phyloP scores from a whole-genome alignment of 2,888 invertebrate genomes.

The Spatulosminthurus flaviceps region DNA sequence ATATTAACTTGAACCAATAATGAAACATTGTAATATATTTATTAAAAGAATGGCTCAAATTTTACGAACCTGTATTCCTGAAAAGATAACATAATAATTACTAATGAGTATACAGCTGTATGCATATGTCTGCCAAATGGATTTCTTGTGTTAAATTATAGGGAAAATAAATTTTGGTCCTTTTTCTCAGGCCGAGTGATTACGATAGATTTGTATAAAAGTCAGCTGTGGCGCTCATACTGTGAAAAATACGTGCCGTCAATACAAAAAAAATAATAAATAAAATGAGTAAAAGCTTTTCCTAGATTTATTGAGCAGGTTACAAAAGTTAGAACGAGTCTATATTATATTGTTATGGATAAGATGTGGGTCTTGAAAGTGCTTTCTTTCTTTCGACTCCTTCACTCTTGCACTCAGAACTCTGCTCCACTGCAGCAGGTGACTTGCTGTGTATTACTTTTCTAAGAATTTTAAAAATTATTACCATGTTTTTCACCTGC shows the following conservation, averaged over 20 bases:
- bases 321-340: neutral
- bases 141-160: conserved; percentile 11
- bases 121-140: neutral
- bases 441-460: neutral
- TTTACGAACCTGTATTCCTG: too few species aligned
- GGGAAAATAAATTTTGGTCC: neutral
- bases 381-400: conserved; percentile 39
- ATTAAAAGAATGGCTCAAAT: too few species aligned
- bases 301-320: conserved; percentile 15
- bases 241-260: neutral
- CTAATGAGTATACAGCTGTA: too few species aligned
- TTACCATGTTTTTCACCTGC: conserved; percentile 23
- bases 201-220: too few species aligned
- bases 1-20: too few species aligned
- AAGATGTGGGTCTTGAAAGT: conserved; percentile 38
- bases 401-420: neutral
- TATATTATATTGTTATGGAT: neutral
- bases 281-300: conserved; percentile 11
- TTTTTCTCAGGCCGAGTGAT: too few species aligned
- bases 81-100: too few species aligned
- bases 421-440: neutral
- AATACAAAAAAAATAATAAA: conserved; percentile 15
- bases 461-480: conserved; percentile 38
- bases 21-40: too few species aligned
- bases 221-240: too few species aligned